Percentiles rank a stretch among this genome's conserved stretches.
Evolutionary conservation across 2,113 vertebrate genomes (phyloP).

Genomic region (Puma concolor): DNA sequence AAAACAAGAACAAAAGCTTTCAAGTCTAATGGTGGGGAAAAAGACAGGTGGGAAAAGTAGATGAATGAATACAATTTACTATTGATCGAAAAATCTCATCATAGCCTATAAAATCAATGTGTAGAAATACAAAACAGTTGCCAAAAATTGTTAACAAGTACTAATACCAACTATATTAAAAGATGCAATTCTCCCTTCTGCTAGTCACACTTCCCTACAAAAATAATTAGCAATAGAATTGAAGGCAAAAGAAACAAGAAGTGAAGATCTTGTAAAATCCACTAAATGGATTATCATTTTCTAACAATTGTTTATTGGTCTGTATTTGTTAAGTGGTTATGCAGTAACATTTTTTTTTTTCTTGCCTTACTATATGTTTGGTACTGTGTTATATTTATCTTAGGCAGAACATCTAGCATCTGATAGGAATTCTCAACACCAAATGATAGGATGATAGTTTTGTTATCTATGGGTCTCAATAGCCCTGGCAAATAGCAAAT

Average conservation of each 20-base stretch:
- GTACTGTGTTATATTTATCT: neutral
- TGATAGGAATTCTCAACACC: constrained; percentile 5
- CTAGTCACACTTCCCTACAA: neutral
- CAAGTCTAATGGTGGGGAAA: neutral
- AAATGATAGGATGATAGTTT: constrained; percentile 23
- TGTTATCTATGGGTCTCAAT: constrained; percentile 47
- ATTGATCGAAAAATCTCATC: constrained; percentile 31
- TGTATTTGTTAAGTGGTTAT: neutral
- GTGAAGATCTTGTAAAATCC: neutral
- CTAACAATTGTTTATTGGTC: neutral
- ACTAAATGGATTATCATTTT: neutral
- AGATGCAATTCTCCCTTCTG: neutral
- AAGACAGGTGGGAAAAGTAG: neutral
- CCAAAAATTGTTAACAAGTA: neutral
- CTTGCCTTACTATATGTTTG: neutral
- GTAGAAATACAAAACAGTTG: neutral
- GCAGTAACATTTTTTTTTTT: neutral
- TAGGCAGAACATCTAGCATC: neutral
- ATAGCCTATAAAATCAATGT: neutral
- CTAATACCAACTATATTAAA: constrained; percentile 41
- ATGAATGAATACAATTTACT: constrained; percentile 6
- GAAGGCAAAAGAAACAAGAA: neutral
- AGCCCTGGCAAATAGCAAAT: constrained; percentile 29
- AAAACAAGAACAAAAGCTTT: neutral
- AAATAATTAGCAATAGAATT: neutral